Evolutionary conservation across 2,113 vertebrate genomes (phyloP).

Genomic region (Poecilia latipinna): DNA sequence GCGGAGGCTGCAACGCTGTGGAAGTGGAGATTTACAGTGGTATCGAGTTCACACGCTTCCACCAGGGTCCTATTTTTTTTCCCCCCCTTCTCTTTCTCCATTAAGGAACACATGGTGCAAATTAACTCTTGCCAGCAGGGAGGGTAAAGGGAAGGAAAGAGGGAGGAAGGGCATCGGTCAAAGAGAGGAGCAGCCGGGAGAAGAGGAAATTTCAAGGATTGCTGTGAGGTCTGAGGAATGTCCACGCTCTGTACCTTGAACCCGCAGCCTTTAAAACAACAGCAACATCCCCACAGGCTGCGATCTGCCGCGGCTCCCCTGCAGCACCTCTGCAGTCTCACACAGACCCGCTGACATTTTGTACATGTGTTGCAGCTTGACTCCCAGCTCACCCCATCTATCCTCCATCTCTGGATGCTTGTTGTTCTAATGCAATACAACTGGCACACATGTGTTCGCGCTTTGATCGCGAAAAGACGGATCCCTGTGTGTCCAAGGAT

Average conservation of each 20-base stretch:
- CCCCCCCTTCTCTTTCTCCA: constrained; percentile 37
- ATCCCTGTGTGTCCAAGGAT: constrained; percentile 21
- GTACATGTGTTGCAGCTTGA: constrained; percentile 48
- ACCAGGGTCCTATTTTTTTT: constrained; percentile 24
- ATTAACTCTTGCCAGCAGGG: constrained; percentile 71
- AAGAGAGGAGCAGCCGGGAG: constrained; percentile 41
- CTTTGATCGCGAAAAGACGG: constrained; percentile 55
- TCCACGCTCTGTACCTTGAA: constrained; percentile 47
- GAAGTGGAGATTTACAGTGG: constrained; percentile 78
- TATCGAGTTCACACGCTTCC: constrained; percentile 77
- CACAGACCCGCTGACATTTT: constrained; percentile 46
- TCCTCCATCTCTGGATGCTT: constrained; percentile 42
- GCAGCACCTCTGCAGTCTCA: constrained; percentile 33
- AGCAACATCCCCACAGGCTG: constrained; percentile 50
- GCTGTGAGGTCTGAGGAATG: constrained; percentile 64
- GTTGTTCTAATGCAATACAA: constrained; percentile 54
- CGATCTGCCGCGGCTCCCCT: constrained; percentile 42
- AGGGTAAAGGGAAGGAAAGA: constrained; percentile 47
- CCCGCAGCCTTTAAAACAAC: constrained; percentile 50
- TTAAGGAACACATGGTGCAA: constrained; percentile 81
- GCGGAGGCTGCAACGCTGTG: constrained; percentile 49
- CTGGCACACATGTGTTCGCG: constrained; percentile 50
- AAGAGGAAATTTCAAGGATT: constrained; percentile 64
- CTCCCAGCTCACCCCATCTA: constrained; percentile 37
- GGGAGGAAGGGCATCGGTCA: constrained; percentile 48